A percentile compares a stretch with the other conserved stretches of the same genome.
These are phyloP conservation scores for Glaucidium brasilianum DNA, from an alignment of 2,113 vertebrate species.

Conservation along the genomic window DNA sequence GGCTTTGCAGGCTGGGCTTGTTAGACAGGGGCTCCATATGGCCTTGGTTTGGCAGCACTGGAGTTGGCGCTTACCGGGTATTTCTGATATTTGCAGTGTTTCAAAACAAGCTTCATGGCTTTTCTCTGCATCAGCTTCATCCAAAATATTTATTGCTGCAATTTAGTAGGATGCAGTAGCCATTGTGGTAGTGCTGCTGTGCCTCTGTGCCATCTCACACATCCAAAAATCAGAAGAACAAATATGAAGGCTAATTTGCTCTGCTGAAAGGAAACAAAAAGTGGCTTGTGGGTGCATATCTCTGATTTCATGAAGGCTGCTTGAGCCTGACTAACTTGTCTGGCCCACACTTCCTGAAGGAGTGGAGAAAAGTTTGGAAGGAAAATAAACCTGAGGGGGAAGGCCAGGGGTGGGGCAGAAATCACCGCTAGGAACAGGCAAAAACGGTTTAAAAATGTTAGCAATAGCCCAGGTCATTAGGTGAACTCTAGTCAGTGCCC, in stretches of 20 bases:
- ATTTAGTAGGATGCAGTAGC: conserved; percentile 13
- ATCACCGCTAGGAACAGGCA: not conserved
- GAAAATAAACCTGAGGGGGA: not conserved
- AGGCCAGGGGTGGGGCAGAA: too few relatives aligned
- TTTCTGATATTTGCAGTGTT: conserved; percentile 26
- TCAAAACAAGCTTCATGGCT: conserved; percentile 39
- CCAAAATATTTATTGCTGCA: conserved; percentile 48
- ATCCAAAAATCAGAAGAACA: conserved; percentile 11
- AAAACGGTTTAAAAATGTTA: not conserved
- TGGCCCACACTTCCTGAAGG: not conserved
- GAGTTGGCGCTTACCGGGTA: not conserved
- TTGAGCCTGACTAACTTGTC: not conserved
- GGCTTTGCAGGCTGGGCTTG: not conserved
- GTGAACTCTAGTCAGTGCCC: not conserved
- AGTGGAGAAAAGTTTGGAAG: not conserved
- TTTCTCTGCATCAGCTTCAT: conserved; percentile 1
- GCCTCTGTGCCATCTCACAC: not conserved
- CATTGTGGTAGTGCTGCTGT: not conserved
- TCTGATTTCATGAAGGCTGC: not conserved
- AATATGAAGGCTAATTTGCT: not conserved
- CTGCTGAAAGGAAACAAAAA: not conserved
- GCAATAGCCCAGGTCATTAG: not conserved
- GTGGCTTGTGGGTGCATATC: not conserved
- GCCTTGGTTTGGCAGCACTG: not conserved
- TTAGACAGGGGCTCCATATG: conserved; percentile 37